Evolutionary conservation across 2,888 invertebrate genomes (phyloP), one percentile per base, ranked within the genome.

Genomic region (Labia minor): DNA sequence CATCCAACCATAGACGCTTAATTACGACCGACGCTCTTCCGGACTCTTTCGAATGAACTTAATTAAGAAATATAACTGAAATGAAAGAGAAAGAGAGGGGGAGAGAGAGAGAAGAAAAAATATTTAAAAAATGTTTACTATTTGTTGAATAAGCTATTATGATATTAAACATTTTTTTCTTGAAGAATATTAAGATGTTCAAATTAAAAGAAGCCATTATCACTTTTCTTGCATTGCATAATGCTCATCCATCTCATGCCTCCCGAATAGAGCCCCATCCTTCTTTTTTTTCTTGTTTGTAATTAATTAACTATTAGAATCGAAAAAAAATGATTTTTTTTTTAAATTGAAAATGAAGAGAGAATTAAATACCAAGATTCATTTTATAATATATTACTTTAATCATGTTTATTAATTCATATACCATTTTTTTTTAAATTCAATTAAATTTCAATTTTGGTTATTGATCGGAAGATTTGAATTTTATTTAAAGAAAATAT

Each of bases 191-290:
- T 49, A 49, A 49, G 49, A 49, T 49, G 49, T 49, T 49, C 14
- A 49, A 49, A 49, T 49, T 49, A 49, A 49, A 49, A 10, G 14
- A 49, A 49, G 6, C 4, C 14, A 49, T 49, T 49, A 49, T 11
- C 49, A 49, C 49, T 49, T 49, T 49, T 49, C n/a, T 49, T 49
- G 49, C 26, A 26, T 49, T 49, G 49, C 16, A n/a, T 49, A 49
- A 49, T 49, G 49, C 16, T 11, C 49, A 49, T 49, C 26, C 26
- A 26, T 26, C 26, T 26, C 4, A 8, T 3, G 26, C 26, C 26
- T 26, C 26, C 26, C 26, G 8, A 26, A 26, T 3, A 8, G 26
- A 26, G 26, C 26, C 26, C 26, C 8, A 6, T 8, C 3, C 3
- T 26, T 26, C 26, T 26, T 26, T 3, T 26, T 26, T 26, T 8